Conservation (phyloP, 2,888 invertebrate genomes). For the Parnassius glacialis region DNA sequence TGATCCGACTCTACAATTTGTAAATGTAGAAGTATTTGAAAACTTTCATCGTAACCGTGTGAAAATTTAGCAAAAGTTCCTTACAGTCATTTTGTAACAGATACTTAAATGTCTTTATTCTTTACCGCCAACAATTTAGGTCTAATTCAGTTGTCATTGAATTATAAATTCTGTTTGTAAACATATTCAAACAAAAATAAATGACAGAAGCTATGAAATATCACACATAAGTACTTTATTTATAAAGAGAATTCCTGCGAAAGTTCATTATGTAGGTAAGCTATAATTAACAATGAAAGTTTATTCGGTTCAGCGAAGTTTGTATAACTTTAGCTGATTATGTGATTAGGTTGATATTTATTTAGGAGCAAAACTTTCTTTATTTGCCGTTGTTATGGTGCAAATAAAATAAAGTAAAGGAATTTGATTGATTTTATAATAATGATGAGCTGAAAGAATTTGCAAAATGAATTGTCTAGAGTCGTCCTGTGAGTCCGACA, state of each 20-base stretch:
- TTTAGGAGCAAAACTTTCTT: background rate
- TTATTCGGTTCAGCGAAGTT: constrained; percentile 8
- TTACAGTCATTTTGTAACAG: background rate
- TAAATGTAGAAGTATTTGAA: background rate
- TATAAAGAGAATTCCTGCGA: background rate
- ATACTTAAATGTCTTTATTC: background rate
- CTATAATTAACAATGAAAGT: constrained; percentile 8
- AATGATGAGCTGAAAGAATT: too few species aligned
- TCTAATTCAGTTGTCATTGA: too few species aligned
- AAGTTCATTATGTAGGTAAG: background rate
- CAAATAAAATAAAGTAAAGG: too few species aligned
- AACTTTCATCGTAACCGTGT: too few species aligned
- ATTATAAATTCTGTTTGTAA: too few species aligned
- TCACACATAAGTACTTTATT: background rate
- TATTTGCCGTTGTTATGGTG: background rate
- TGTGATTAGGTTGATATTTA: background rate
- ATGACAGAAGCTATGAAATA: background rate
- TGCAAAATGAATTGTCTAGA: background rate
- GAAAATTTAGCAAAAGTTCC: too few species aligned
- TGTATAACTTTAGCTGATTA: background rate
- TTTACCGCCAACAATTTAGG: too few species aligned
- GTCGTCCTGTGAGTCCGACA: too few species aligned
- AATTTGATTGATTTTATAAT: too few species aligned
- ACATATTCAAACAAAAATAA: background rate
- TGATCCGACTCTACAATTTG: background rate